phyloP scores from a whole-genome alignment of 2,797 vertebrate genomes.

The Epinephelus awoara region DNA sequence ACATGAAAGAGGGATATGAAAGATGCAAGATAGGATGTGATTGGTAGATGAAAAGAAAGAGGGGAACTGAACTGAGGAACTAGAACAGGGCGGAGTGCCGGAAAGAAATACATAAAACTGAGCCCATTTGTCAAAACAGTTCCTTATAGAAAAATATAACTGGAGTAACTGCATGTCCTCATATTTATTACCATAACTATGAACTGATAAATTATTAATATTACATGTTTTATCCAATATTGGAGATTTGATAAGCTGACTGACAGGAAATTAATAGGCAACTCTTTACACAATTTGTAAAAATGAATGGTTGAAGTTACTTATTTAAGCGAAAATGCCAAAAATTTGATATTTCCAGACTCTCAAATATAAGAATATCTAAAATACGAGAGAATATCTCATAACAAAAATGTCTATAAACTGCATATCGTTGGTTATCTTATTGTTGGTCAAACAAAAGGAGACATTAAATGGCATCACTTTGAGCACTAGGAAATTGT shows the following conservation, averaged over 20 bases:
- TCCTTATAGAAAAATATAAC: not conserved
- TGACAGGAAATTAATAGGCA: not conserved
- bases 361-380: not conserved
- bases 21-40: slow-evolving; percentile 1
- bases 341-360: not conserved
- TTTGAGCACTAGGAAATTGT: not conserved
- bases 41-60: not conserved
- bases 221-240: not conserved
- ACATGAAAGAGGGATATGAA: not conserved
- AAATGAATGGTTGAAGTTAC: not conserved
- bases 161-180: not conserved
- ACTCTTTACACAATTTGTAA: not conserved
- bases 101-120: not conserved
- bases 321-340: not conserved
- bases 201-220: not conserved
- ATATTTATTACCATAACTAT: not conserved
- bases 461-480: not conserved
- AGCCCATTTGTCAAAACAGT: not conserved
- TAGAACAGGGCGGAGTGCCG: not conserved
- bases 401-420: not conserved
- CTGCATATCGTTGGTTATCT: not conserved
- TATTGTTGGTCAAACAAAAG: not conserved
- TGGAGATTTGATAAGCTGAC: not conserved
- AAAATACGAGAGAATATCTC: not conserved
- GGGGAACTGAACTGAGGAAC: slow-evolving; percentile 3